These are phyloP conservation scores for Drosophila nigricruria DNA, from an alignment of 2,888 invertebrate genomes.

Conservation along the genomic window DNA sequence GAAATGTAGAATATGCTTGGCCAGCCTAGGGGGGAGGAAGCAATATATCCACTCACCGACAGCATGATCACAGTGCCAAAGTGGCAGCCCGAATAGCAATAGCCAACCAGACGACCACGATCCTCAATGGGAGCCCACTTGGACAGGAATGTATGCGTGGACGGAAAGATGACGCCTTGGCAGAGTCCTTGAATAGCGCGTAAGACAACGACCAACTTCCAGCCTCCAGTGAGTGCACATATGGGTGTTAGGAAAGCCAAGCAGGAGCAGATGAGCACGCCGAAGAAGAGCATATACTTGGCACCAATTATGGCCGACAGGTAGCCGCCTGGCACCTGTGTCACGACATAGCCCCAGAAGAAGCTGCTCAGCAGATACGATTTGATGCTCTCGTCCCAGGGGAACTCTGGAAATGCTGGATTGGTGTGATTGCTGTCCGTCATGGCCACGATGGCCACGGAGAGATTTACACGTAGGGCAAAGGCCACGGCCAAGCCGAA, in stretches of 20 bases:
- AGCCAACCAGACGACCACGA: constrained; percentile 87
- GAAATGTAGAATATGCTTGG: constrained; percentile 89
- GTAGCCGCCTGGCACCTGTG: constrained; percentile 89
- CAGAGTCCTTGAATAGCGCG: constrained; percentile 91
- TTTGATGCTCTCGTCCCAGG: constrained; percentile 87
- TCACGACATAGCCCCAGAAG: constrained; percentile 89
- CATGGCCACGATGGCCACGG: constrained; percentile 92
- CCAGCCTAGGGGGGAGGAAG: constrained; percentile 88
- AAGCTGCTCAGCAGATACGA: constrained; percentile 88
- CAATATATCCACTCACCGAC: constrained; percentile 88
- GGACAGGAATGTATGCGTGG: constrained; percentile 90
- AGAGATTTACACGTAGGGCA: constrained; percentile 89
- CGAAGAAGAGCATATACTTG: constrained; percentile 86
- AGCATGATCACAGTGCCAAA: constrained; percentile 89
- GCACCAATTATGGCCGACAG: constrained; percentile 90
- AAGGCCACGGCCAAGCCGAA: constrained; percentile 88
- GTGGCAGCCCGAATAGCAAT: constrained; percentile 88
- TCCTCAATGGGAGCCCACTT: constrained; percentile 90
- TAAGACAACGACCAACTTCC: constrained; percentile 88
- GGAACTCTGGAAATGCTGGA: constrained; percentile 86
- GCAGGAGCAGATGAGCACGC: constrained; percentile 88
- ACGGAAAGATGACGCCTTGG: constrained; percentile 90
- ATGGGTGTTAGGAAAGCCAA: constrained; percentile 89
- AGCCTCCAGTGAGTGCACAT: constrained; percentile 88
- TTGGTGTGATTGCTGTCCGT: constrained; percentile 86